Evolutionary conservation across 2,113 vertebrate genomes (phyloP), one percentile per base, ranked within the genome.

Genomic region (Sapajus apella): DNA sequence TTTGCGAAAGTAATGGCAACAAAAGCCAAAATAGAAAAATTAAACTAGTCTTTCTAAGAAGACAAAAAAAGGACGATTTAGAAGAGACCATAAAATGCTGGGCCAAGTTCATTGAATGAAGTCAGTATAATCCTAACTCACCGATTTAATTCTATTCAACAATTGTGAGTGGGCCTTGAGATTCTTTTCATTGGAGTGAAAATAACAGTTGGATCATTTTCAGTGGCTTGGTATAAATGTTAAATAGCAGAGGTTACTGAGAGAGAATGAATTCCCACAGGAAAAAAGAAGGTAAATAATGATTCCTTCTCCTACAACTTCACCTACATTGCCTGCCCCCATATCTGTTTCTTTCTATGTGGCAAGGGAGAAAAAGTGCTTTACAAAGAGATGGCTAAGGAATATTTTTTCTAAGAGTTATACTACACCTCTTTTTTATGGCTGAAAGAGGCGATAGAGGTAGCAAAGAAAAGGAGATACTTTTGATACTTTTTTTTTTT

Each of bases 121-220:
- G 25, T 73, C 83, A 52, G n/a, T 45, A 32, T 43, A 72, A 87
- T 81, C 68, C 52, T 85, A 96, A 95, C 47, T 89, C 45, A 88
- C 35, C 35, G 52, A 72, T 73, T 91, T 37, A 40, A 79, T 58
- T 92, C 84, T 83, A 45, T 94, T 89, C 68, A 83, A 77, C 66
- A 89, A 56, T 50, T 91, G 45, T 93, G 61, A 83, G n/a, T 79
- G 40, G 75, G 75, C 75, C 43, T 96, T 75, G 45, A 75, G 50
- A 79, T 89, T 90, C 35, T 21, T 55, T 58, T 61, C 32, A 80
- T 6, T 83, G 68, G 47, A 12, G 20, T 83, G 56, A 96, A 96
- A 96, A 94, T 82, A 81, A 76, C 64, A 84, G 77, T 82, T 91
- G 79, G 5, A 30, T 86, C 45, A 88, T 95, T 91, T 87, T 96